Percentiles rank a stretch among this genome's conserved stretches.
Conservation (phyloP, 2,888 invertebrate species). For the Arge pagana region DNA sequence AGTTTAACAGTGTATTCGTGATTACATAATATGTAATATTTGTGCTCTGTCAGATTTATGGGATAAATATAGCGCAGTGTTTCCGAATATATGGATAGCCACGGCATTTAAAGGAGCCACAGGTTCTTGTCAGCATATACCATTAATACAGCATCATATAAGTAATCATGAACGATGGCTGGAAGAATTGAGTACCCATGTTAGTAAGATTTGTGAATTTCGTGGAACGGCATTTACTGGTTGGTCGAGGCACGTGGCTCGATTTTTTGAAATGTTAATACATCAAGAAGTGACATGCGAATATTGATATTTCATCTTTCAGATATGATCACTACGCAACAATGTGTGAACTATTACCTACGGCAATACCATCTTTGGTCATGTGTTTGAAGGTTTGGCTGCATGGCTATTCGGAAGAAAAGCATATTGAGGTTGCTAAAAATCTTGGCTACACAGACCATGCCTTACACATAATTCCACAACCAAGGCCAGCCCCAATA, state of each 20-base stretch:
- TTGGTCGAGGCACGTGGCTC: conserved; percentile 68
- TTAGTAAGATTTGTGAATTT: conserved; percentile 62
- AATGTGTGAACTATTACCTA: conserved; percentile 71
- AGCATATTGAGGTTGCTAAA: conserved; percentile 57
- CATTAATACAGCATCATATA: conserved; percentile 71
- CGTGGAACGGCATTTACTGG: conserved; percentile 73
- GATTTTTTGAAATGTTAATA: background rate
- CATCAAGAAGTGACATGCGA: too few species aligned
- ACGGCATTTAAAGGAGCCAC: conserved; percentile 88
- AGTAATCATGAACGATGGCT: conserved; percentile 80
- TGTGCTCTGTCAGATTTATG: conserved; percentile 57
- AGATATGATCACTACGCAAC: conserved; percentile 78
- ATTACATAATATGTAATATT: background rate
- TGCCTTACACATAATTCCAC: conserved; percentile 52
- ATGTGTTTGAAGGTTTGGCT: conserved; percentile 66
- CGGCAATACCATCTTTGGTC: conserved; percentile 67
- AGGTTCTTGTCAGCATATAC: conserved; percentile 72
- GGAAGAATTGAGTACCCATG: conserved; percentile 60
- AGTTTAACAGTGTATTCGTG: background rate
- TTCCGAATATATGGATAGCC: conserved; percentile 76
- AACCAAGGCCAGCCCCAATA: conserved; percentile 56
- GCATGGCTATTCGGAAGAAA: conserved; percentile 58
- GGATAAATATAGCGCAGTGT: conserved; percentile 70
- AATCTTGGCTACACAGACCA: conserved; percentile 57
- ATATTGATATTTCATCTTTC: too few species aligned